A percentile compares a stretch with the other conserved stretches of the same genome.
These are phyloP conservation scores for Turritopsis dohrnii DNA, from an alignment of 30 jellyfish, hydroid and myxozoan species.

Conservation along the genomic window DNA sequence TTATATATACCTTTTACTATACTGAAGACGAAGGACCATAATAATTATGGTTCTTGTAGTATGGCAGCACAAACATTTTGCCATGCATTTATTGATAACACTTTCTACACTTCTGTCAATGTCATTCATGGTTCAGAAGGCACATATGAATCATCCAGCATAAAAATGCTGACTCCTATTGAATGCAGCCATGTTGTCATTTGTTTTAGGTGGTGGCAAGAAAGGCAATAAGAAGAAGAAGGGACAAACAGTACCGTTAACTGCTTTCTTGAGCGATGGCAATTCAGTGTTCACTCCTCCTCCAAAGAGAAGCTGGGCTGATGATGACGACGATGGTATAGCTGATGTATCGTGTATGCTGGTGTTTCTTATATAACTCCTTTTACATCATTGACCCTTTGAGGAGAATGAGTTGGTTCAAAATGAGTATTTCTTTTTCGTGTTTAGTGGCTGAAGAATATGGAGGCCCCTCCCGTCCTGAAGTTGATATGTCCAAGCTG, in stretches of 20 bases:
- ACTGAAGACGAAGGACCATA: too few species aligned
- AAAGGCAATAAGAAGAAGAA: slow-evolving; percentile 78
- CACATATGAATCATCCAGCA: too few species aligned
- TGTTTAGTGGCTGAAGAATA: slow-evolving; percentile 43
- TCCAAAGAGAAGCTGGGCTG: slow-evolving; percentile 57
- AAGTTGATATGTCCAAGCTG: slow-evolving; percentile 60
- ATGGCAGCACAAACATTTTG: neutral
- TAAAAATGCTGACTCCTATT: too few species aligned
- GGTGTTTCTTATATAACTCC: too few species aligned
- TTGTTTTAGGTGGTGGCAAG: slow-evolving; percentile 66
- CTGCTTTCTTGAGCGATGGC: slow-evolving; percentile 67
- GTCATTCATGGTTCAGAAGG: too few species aligned
- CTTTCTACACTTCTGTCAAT: neutral
- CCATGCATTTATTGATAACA: neutral
- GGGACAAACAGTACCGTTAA: slow-evolving; percentile 64
- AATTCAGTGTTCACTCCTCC: slow-evolving; percentile 40
- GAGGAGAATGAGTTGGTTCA: too few species aligned
- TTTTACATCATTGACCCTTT: too few species aligned
- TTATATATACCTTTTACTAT: too few species aligned
- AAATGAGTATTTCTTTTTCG: too few species aligned
- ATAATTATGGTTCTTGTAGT: too few species aligned
- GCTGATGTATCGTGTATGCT: neutral
- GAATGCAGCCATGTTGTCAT: too few species aligned
- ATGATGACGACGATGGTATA: slow-evolving; percentile 47
- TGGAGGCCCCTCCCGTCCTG: slow-evolving; percentile 64